Conservation (phyloP, 2,888 invertebrate genomes). For the Drosophila prolongata region DNA sequence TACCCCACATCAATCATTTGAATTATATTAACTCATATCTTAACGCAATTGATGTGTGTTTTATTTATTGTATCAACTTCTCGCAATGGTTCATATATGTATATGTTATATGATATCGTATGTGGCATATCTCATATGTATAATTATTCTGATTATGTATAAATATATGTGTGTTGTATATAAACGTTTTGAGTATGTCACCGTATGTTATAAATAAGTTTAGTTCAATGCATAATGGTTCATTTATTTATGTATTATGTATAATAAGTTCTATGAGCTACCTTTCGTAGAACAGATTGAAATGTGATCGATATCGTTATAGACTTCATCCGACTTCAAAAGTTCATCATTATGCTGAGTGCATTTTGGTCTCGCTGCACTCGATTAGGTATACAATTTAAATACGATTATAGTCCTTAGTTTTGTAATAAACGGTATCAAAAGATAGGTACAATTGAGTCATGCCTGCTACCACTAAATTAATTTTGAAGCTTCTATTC, state of each 20-base stretch:
- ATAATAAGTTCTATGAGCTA: slow-evolving; percentile 47
- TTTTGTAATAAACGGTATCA: slow-evolving; percentile 82
- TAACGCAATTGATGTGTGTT: slow-evolving; percentile 65
- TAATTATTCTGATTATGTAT: slow-evolving; percentile 71
- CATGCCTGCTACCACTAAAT: slow-evolving; percentile 75
- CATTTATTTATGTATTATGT: slow-evolving; percentile 43
- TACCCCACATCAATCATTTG: no score
- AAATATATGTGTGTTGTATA: slow-evolving; percentile 69
- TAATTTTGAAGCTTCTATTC: slow-evolving; percentile 44
- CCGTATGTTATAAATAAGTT: slow-evolving; percentile 43
- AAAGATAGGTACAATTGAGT: slow-evolving; percentile 81
- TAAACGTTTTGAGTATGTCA: slow-evolving; percentile 62
- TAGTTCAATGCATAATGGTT: slow-evolving; percentile 45
- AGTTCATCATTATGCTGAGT: slow-evolving; percentile 36
- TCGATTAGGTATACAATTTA: slow-evolving; percentile 52
- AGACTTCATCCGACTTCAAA: slow-evolving; percentile 26
- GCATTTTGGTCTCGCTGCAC: slow-evolving; percentile 66
- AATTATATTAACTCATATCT: neutral
- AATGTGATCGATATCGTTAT: slow-evolving; percentile 52
- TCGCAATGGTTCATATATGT: slow-evolving; percentile 69
- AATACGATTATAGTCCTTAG: slow-evolving; percentile 80
- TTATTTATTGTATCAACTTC: slow-evolving; percentile 74
- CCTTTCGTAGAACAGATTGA: slow-evolving; percentile 52
- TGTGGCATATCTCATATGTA: slow-evolving; percentile 59
- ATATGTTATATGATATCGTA: slow-evolving; percentile 60